These are phyloP conservation scores for Actinia equina DNA, from an alignment of 64 coral and sea anemone genomes.

Conservation along the genomic window DNA sequence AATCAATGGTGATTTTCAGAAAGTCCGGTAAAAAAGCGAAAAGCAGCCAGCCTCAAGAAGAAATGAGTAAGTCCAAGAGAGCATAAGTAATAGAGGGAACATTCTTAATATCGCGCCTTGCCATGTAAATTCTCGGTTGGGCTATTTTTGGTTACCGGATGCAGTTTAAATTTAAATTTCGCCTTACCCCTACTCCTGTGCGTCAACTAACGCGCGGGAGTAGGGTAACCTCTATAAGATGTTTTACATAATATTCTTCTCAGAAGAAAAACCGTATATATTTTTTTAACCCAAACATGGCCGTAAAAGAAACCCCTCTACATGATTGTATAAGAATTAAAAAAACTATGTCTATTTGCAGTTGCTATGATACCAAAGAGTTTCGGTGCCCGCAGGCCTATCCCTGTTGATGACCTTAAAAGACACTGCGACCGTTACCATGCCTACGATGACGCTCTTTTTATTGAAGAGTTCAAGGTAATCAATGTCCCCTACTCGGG, in stretches of 20 bases:
- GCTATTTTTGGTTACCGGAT: background rate
- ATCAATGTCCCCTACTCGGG: background rate
- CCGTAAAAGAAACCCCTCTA: background rate
- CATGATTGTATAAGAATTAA: background rate
- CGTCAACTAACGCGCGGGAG: no score
- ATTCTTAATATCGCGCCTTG: background rate
- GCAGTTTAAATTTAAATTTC: no score
- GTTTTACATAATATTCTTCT: no score
- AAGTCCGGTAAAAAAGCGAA: background rate
- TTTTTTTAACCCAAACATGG: no score
- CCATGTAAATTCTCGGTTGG: background rate
- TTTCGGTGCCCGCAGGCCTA: slow-evolving; percentile 46
- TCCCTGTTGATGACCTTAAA: slow-evolving; percentile 67
- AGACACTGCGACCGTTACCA: slow-evolving; percentile 71
- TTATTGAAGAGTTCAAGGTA: slow-evolving; percentile 89
- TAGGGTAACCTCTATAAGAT: no score
- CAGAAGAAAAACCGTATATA: no score
- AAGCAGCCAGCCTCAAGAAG: background rate
- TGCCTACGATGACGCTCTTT: slow-evolving; percentile 70
- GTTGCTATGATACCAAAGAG: slow-evolving; percentile 54
- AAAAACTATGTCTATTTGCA: background rate
- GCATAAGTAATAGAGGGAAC: background rate
- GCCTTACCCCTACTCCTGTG: no score
- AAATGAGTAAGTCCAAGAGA: background rate
- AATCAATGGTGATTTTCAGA: background rate